Conservation (phyloP, 1,140 invertebrate species). For the Drosophila pectinifera region DNA sequence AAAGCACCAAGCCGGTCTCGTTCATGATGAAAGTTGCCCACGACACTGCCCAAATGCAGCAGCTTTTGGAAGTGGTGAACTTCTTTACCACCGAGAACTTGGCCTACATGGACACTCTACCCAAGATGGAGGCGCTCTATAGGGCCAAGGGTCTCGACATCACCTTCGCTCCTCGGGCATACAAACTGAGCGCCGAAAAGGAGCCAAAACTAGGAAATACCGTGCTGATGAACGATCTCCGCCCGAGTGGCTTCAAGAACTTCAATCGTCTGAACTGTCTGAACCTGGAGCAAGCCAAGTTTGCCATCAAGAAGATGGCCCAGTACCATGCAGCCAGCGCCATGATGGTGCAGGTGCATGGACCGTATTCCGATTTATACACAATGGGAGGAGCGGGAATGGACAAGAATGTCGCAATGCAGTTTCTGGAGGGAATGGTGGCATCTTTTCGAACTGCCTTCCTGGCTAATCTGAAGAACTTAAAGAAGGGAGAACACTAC, state of each 20-base stretch:
- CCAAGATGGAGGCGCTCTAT: slow-evolving; percentile 64
- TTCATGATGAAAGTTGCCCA: slow-evolving; percentile 76
- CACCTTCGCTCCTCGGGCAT: slow-evolving; percentile 52
- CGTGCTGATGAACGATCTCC: slow-evolving; percentile 86
- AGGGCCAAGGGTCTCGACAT: slow-evolving; percentile 61
- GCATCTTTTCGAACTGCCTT: slow-evolving; percentile 39
- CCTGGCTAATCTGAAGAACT: slow-evolving; percentile 47
- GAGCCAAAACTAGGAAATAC: slow-evolving; percentile 53
- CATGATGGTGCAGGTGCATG: slow-evolving; percentile 39
- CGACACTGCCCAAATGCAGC: slow-evolving; percentile 52
- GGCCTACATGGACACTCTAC: slow-evolving; percentile 62
- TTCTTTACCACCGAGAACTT: slow-evolving; percentile 68
- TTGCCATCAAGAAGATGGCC: slow-evolving; percentile 86
- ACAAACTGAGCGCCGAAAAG: slow-evolving; percentile 24
- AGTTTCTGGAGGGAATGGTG: slow-evolving; percentile 52
- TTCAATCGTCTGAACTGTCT: slow-evolving; percentile 86
- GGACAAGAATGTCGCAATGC: background rate
- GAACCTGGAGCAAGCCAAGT: slow-evolving; percentile 85
- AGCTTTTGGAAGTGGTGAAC: slow-evolving; percentile 55
- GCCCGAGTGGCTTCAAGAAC: slow-evolving; percentile 86
- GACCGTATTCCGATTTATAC: slow-evolving; percentile 44
- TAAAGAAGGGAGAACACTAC: slow-evolving; percentile 49
- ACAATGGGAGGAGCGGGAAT: slow-evolving; percentile 40
- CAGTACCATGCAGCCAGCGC: slow-evolving; percentile 86
- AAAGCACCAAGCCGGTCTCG: slow-evolving; percentile 48